phyloP scores from a whole-genome alignment of 2,113 vertebrate species.

The Mesitornis unicolor region DNA sequence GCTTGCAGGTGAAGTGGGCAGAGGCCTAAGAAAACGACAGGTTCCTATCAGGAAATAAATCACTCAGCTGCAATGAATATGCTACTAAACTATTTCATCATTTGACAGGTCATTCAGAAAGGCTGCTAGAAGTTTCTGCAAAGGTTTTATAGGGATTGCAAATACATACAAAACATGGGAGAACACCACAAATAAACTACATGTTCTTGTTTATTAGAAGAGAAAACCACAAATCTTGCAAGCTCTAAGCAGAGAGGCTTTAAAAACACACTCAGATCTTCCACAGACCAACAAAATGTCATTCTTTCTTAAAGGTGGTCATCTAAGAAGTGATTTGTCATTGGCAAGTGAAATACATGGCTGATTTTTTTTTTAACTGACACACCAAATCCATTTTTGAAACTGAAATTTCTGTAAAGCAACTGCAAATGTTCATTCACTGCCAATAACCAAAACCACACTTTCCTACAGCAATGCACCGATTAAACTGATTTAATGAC shows the following conservation, averaged over 20 bases:
- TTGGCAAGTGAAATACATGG: background rate
- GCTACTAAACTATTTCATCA: background rate
- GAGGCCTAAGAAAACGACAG: background rate
- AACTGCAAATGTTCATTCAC: background rate
- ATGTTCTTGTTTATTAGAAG: background rate
- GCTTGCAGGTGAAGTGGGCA: background rate
- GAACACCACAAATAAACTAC: background rate
- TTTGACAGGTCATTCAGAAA: background rate
- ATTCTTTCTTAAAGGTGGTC: background rate
- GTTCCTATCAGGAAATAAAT: background rate
- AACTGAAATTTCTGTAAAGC: background rate
- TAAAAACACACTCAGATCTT: background rate
- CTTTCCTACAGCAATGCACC: slow-evolving; percentile 6
- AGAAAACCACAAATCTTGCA: background rate
- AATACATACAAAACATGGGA: background rate
- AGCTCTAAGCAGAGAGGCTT: background rate
- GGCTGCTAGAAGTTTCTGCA: background rate
- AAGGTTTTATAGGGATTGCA: background rate
- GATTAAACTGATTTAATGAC: slow-evolving; percentile 29
- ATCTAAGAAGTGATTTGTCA: background rate
- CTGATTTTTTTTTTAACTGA: background rate
- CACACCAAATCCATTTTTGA: background rate
- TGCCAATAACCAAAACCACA: background rate
- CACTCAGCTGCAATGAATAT: background rate
- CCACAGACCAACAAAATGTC: background rate